A percentile compares a stretch with the other conserved stretches of the same genome.
phyloP scores from a whole-genome alignment of 2,113 vertebrate species.

The Sigmodon hispidus region DNA sequence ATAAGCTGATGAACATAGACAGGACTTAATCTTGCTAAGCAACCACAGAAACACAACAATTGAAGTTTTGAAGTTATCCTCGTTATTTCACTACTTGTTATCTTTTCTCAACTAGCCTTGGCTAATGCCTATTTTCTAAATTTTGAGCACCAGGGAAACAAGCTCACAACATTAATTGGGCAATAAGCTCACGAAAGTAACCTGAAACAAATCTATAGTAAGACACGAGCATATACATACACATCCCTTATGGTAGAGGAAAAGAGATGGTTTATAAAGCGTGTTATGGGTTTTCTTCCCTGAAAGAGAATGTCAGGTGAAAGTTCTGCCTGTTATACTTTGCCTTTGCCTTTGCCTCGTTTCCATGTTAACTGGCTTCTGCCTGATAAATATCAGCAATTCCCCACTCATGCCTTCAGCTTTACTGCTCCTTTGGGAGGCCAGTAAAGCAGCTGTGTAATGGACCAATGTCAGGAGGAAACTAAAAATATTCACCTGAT shows the following conservation, averaged over 20 bases:
- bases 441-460: conserved; percentile 20
- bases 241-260: neutral
- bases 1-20: conserved; percentile 36
- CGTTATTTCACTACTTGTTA: neutral
- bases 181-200: neutral
- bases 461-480: conserved; percentile 34
- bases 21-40: conserved; percentile 47
- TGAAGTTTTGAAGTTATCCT: neutral
- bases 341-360: conserved; percentile 16
- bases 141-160: neutral
- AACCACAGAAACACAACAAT: conserved; percentile 42
- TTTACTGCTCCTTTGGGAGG: conserved; percentile 47
- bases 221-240: neutral
- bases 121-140: conserved; percentile 31
- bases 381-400: conserved; percentile 45
- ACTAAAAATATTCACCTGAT: conserved; percentile 21
- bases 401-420: neutral
- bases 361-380: conserved; percentile 44
- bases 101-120: neutral
- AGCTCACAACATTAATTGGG: neutral
- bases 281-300: neutral
- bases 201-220: neutral
- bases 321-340: conserved; percentile 3
- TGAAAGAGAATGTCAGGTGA: conserved; percentile 28
- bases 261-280: conserved; percentile 34